Percentiles rank a stretch among this genome's conserved stretches.
phyloP scores from a whole-genome alignment of 2,888 invertebrate genomes.

The Trachelus stipa region DNA sequence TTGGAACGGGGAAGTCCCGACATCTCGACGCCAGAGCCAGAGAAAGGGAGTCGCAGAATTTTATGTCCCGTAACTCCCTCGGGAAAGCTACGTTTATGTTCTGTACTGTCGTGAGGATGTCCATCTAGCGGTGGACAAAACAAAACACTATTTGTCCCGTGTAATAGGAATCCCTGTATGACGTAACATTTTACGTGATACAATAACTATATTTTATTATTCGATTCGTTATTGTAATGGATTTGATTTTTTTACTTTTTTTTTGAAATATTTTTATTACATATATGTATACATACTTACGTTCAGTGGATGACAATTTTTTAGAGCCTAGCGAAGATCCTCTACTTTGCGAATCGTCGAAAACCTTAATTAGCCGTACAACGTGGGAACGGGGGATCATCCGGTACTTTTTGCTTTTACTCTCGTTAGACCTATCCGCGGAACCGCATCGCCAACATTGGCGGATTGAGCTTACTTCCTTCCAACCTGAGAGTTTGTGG shows the following conservation, averaged over 20 bases:
- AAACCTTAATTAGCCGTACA: not conserved
- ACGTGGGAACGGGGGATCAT: not conserved
- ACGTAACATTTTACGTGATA: constrained; percentile 2
- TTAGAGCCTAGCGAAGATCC: not conserved
- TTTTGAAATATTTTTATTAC: not conserved
- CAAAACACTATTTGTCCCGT: constrained; percentile 53
- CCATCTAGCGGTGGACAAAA: constrained; percentile 60
- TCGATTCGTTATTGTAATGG: not conserved
- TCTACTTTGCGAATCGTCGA: not conserved
- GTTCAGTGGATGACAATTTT: not conserved
- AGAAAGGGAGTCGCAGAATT: constrained; percentile 57
- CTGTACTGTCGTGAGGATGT: constrained; percentile 62
- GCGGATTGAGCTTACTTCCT: not conserved
- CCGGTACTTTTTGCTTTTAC: not conserved
- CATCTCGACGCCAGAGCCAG: constrained; percentile 60
- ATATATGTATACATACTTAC: not conserved
- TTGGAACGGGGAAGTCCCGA: constrained; percentile 51
- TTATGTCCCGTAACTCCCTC: constrained; percentile 65
- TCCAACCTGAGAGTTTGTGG: not conserved
- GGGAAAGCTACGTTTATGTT: constrained; percentile 60
- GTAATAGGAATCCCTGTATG: constrained; percentile 15
- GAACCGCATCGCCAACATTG: not conserved
- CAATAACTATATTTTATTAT: not conserved
- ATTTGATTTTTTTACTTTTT: not conserved
- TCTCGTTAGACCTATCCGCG: not conserved